Base-by-base conservation (phyloP, 1,140 invertebrate species). In the Lasioglossum baleicum region DNA sequence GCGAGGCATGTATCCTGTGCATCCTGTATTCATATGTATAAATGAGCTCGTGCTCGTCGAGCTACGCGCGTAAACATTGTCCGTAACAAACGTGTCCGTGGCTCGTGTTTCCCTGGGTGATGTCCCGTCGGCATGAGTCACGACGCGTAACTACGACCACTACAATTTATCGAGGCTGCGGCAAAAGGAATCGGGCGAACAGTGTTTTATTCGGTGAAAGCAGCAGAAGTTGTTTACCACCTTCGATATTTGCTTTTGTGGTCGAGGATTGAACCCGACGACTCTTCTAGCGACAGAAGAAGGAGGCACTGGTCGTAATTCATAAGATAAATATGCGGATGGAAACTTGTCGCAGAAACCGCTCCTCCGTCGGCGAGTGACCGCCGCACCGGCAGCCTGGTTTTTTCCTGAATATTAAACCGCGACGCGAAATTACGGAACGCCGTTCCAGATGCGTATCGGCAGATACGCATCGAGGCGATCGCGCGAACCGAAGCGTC, bases 401-500 rank as follows among this genome's bases (percentile, higher is more conserved):
- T 48, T 85, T 77, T 85, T 84, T 84, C 74, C 60, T 74, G 79
- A 84, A 85, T 84, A 85, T 81, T 84, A 85, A 84, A 84, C 69
- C 70, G 44, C n/a, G 51, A 66, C 73, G 35, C 26, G 35, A 79
- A 84, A 81, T 84, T 63, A 71, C 60, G 68, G 17, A 53, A 77
- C 66, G 40, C 42, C 53, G 66, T 11, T 40, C 51, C 31, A 82
- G 84, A 85, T 85, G 63, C 73, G 48, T 79, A 82, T 78, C 79
- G 60, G 48, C 58, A 64, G 63, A 82, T 78, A 68, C 40, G 56
- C 48, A 84, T 85, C 71, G 61, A 61, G 31, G 40, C 78, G 84
- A 84, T 85, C 79, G 83, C 74, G 83, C 65, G 83, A 85, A 85
- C 35, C 35, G 35, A 35, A 35, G n/a, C 70, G 83, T 58, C 81